These are phyloP conservation scores for Oxycera nigricornis DNA, from an alignment of 2,888 invertebrate species.

Conservation along the genomic window DNA sequence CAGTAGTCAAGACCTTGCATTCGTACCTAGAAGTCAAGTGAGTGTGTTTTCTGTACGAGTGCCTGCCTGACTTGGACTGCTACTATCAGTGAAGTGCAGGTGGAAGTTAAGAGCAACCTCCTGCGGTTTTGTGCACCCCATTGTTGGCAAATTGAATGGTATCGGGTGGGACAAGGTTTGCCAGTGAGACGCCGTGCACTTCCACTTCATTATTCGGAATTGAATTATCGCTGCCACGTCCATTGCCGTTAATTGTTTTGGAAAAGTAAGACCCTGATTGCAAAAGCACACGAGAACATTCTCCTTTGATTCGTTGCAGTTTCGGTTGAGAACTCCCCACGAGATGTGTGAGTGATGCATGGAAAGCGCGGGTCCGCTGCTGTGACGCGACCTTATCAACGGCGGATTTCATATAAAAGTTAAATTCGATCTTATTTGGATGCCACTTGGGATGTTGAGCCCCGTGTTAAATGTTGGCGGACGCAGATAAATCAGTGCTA, in stretches of 20 bases:
- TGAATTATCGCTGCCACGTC: background rate
- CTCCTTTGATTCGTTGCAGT: background rate
- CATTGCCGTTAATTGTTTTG: background rate
- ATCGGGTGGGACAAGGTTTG: background rate
- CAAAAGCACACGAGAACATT: background rate
- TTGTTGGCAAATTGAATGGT: background rate
- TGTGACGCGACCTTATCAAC: too few relatives aligned
- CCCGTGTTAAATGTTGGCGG: background rate
- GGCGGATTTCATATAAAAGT: conserved; percentile 15
- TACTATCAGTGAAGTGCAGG: too few relatives aligned
- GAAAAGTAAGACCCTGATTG: background rate
- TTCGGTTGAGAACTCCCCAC: background rate
- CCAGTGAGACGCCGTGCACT: too few relatives aligned
- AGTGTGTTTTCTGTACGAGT: too few relatives aligned
- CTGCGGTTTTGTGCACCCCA: background rate
- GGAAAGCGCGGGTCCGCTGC: too few relatives aligned
- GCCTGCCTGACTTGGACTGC: too few relatives aligned
- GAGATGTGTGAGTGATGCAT: background rate
- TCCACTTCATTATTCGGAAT: background rate
- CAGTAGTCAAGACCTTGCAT: too few relatives aligned
- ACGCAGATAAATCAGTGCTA: background rate
- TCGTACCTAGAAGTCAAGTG: too few relatives aligned
- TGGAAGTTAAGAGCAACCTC: too few relatives aligned
- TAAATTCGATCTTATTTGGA: background rate
- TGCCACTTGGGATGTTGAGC: background rate